Evolutionary conservation across 2,113 vertebrate species (phyloP).

Genomic region (Istiophorus platypterus): DNA sequence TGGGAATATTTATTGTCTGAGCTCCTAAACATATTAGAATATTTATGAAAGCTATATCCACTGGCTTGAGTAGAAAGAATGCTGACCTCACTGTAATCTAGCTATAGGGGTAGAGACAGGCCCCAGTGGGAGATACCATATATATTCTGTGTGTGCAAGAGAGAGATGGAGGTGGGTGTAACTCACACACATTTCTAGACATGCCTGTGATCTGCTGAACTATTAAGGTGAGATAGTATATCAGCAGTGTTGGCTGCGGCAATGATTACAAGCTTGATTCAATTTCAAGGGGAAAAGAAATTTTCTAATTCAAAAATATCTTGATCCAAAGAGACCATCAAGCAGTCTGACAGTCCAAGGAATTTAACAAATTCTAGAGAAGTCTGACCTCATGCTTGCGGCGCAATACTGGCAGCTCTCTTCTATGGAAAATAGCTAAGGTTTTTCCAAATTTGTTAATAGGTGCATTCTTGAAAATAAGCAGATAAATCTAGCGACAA

Average conservation of each 20-base stretch:
- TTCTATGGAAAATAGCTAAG: too few species aligned
- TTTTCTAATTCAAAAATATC: neutral
- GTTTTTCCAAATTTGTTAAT: too few species aligned
- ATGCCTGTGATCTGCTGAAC: constrained; percentile 12
- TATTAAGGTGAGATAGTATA: constrained; percentile 12
- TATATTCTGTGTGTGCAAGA: constrained; percentile 2
- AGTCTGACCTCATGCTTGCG: too few species aligned
- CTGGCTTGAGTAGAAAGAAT: constrained; percentile 58
- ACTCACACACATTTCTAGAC: neutral
- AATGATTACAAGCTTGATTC: neutral
- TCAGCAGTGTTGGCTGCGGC: neutral
- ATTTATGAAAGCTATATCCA: constrained; percentile 75
- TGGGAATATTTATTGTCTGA: constrained; percentile 38
- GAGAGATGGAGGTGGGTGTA: neutral
- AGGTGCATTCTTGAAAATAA: too few species aligned
- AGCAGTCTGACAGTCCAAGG: neutral
- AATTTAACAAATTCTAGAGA: too few species aligned
- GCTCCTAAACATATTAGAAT: constrained; percentile 61
- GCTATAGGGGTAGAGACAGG: constrained; percentile 16
- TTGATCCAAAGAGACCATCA: neutral
- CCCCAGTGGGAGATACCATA: constrained; percentile 2
- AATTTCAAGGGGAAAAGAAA: neutral
- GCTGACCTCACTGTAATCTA: constrained; percentile 34
- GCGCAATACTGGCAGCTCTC: too few species aligned
- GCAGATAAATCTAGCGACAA: too few species aligned